A percentile compares a stretch with the other conserved stretches of the same genome.
phyloP scores from a whole-genome alignment of 2,888 invertebrate genomes.

The Nomada fabriciana region DNA sequence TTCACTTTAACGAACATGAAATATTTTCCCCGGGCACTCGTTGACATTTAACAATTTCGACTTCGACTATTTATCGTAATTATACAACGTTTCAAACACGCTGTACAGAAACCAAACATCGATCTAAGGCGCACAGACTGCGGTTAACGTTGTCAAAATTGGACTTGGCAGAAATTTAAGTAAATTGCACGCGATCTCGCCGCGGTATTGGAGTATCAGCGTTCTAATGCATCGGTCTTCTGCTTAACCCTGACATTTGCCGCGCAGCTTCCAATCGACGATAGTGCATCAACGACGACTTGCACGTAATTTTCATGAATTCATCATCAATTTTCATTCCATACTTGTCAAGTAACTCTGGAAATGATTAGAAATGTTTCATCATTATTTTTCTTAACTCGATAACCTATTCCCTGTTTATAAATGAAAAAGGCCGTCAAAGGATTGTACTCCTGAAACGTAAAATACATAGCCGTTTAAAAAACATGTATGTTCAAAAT shows the following conservation, averaged over 20 bases:
- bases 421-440: too few relatives aligned
- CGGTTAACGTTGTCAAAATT: slow-evolving; percentile 19
- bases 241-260: slow-evolving; percentile 68
- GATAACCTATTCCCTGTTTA: not conserved
- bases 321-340: slow-evolving; percentile 4
- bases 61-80: slow-evolving; percentile 15
- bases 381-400: not conserved
- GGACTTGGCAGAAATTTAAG: slow-evolving; percentile 12
- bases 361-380: not conserved
- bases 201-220: slow-evolving; percentile 36
- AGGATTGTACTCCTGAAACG: too few relatives aligned
- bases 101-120: slow-evolving; percentile 9
- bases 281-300: slow-evolving; percentile 36
- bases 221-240: slow-evolving; percentile 40
- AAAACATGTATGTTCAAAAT: too few relatives aligned
- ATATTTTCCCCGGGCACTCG: slow-evolving; percentile 2
- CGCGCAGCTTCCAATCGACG: slow-evolving; percentile 25
- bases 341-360: too few relatives aligned
- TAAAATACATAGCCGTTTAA: too few relatives aligned
- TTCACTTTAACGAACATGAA: slow-evolving; percentile 4
- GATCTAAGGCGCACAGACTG: not conserved
- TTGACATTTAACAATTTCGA: slow-evolving; percentile 48
- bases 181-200: slow-evolving; percentile 28
- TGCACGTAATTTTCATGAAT: slow-evolving; percentile 29
- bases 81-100: not conserved